These are phyloP conservation scores for Himalopsyche tibetana DNA, from an alignment of 2,888 invertebrate genomes.

Conservation along the genomic window DNA sequence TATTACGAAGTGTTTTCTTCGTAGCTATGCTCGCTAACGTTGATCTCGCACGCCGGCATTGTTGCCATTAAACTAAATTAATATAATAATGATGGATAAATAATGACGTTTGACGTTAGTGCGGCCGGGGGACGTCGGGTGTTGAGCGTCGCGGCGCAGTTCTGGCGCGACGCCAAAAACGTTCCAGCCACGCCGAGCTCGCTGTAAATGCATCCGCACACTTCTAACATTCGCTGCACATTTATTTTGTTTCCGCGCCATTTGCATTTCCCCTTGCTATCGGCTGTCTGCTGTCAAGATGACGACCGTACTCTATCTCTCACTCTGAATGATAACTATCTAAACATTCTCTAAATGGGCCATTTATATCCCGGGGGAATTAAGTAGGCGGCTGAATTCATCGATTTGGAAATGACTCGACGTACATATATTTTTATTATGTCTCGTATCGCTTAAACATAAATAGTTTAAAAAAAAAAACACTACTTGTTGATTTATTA, in stretches of 20 bases:
- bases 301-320: conserved; percentile 31
- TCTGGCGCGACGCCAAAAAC: conserved; percentile 61
- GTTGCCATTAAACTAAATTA: conserved; percentile 20
- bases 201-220: conserved; percentile 63
- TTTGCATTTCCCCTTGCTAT: conserved; percentile 61
- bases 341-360: conserved; percentile 40
- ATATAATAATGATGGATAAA: conserved; percentile 31
- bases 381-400: conserved; percentile 26
- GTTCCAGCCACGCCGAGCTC: conserved; percentile 47
- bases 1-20: too few species aligned
- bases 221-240: conserved; percentile 56
- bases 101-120: conserved; percentile 33
- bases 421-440: neutral
- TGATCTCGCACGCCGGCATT: neutral
- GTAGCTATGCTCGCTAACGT: neutral
- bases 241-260: conserved; percentile 62
- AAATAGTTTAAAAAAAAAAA: too few species aligned
- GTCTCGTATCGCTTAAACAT: too few species aligned
- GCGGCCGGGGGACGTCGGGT: conserved; percentile 38
- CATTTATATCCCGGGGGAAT: conserved; percentile 17
- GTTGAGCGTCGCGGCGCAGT: conserved; percentile 43
- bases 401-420: neutral
- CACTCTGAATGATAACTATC: conserved; percentile 39
- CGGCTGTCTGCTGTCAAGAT: conserved; percentile 47
- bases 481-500: too few species aligned